These are phyloP conservation scores for Oryzias javanicus DNA, from an alignment of 2,113 vertebrate species.

Conservation along the genomic window DNA sequence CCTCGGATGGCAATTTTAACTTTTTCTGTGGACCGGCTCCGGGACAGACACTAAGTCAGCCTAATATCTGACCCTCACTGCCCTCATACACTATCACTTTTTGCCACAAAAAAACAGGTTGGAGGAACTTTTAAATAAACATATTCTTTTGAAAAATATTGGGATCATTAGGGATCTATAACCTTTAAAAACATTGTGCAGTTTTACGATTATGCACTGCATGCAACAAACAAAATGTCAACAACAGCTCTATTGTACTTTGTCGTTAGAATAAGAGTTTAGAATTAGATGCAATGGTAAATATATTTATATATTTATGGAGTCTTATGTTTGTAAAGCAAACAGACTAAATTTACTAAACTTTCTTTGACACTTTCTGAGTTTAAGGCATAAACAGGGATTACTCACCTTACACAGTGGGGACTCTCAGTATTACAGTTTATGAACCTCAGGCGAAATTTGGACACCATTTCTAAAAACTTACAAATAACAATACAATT, in stretches of 20 bases:
- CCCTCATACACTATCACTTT: neutral
- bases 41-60: conserved; percentile 21
- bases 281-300: too few species aligned
- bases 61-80: conserved; percentile 9
- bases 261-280: too few species aligned
- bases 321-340: too few species aligned
- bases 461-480: conserved; percentile 8
- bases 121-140: conserved; percentile 4
- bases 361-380: neutral
- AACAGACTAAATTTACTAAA: neutral
- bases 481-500: conserved; percentile 35
- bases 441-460: conserved; percentile 45
- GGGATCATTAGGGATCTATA: neutral
- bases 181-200: too few species aligned
- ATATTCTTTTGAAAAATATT: neutral
- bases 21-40: conserved; percentile 40
- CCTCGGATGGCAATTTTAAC: conserved; percentile 57
- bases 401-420: neutral
- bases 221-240: too few species aligned
- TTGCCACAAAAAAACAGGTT: neutral
- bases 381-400: neutral
- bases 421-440: conserved; percentile 14
- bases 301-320: too few species aligned
- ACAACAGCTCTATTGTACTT: too few species aligned
- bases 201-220: too few species aligned